These are phyloP conservation scores for Oscheius myriophilus DNA, from an alignment of 2,888 invertebrate genomes.

Conservation along the genomic window DNA sequence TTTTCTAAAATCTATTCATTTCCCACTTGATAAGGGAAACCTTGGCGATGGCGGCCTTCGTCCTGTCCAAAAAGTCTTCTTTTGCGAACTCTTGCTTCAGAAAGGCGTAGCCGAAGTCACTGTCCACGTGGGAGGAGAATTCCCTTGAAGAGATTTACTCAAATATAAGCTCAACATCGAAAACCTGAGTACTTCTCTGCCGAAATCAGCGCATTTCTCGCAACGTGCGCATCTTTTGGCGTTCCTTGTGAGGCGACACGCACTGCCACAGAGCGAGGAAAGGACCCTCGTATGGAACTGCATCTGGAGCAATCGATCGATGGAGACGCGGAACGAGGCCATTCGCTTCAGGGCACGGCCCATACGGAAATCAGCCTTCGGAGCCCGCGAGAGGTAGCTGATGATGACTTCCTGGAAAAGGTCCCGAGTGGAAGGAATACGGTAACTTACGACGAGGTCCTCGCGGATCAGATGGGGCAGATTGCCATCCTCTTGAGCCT, in stretches of 20 bases:
- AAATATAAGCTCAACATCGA: not conserved
- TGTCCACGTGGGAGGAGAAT: constrained; percentile 57
- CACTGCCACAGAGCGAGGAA: constrained; percentile 47
- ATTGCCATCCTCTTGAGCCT: constrained; percentile 53
- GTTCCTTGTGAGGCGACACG: constrained; percentile 55
- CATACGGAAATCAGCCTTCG: constrained; percentile 36
- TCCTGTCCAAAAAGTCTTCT: constrained; percentile 38
- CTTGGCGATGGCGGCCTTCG: constrained; percentile 48
- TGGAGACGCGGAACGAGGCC: constrained; percentile 36
- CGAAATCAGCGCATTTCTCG: constrained; percentile 55
- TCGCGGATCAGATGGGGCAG: constrained; percentile 49
- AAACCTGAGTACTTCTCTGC: constrained; percentile 50
- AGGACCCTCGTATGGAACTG: constrained; percentile 60
- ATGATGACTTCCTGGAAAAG: constrained; percentile 24
- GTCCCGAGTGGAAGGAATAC: not conserved
- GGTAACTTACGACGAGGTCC: constrained; percentile 44
- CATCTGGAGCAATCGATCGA: constrained; percentile 55
- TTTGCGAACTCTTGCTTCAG: constrained; percentile 40
- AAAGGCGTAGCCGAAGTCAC: constrained; percentile 59
- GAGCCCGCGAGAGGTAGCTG: constrained; percentile 39
- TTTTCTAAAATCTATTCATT: not conserved
- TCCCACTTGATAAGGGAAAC: constrained; percentile 42
- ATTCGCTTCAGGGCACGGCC: constrained; percentile 44
- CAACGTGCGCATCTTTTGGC: constrained; percentile 56
- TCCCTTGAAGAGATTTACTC: constrained; percentile 26